Evolutionary conservation across 2,797 vertebrate species (phyloP).

Genomic region (Bovichtus diacanthus): DNA sequence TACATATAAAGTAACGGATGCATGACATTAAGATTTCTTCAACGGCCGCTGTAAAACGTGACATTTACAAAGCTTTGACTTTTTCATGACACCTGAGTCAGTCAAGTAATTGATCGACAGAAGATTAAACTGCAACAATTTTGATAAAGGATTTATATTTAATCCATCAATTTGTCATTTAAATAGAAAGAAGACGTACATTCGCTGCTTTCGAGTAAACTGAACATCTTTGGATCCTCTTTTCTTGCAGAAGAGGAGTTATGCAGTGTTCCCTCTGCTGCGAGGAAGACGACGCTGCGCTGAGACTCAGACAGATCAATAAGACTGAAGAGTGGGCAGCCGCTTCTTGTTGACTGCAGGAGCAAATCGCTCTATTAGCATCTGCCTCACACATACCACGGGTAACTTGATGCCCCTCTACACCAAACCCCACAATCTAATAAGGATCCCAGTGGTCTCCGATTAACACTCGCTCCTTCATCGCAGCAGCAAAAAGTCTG

Average conservation of each 20-base stretch:
- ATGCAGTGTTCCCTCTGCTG: conserved; percentile 22
- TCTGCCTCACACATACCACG: conserved; percentile 25
- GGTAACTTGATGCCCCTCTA: conserved; percentile 22
- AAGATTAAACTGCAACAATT: no score
- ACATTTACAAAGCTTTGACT: no score
- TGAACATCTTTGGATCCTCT: no score
- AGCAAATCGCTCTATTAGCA: conserved; percentile 44
- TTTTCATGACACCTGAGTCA: no score
- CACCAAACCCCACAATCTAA: conserved; percentile 16
- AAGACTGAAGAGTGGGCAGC: conserved; percentile 22
- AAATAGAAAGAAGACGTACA: no score
- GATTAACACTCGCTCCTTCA: conserved; percentile 20
- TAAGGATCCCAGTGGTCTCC: conserved; percentile 36
- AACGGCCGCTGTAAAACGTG: no score
- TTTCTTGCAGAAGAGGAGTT: conserved; percentile 5
- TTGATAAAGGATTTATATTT: no score
- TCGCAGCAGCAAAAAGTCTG: conserved; percentile 17
- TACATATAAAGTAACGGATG: no score
- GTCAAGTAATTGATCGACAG: no score
- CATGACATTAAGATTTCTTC: no score
- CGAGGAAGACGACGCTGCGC: background rate
- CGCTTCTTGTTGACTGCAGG: conserved; percentile 19
- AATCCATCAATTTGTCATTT: no score
- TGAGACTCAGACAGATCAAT: conserved; percentile 60
- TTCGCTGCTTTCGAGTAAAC: no score